phyloP scores from a whole-genome alignment of 2,888 invertebrate genomes.

The Corbicula japonica region DNA sequence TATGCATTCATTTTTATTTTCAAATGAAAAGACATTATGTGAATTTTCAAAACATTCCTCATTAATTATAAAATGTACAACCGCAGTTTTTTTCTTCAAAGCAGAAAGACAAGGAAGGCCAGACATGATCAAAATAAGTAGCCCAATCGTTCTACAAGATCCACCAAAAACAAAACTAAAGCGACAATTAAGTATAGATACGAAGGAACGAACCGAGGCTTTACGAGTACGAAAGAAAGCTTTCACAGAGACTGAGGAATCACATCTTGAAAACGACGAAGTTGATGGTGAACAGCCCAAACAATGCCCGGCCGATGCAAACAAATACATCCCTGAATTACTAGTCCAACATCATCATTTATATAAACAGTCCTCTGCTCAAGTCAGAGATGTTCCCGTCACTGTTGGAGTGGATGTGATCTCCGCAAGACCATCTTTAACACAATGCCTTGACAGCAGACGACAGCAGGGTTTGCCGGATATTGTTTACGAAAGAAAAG shows the following conservation, averaged over 20 bases:
- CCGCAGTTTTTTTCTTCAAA: background rate
- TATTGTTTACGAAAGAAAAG: background rate
- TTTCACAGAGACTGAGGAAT: background rate
- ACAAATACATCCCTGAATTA: background rate
- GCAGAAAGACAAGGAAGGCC: background rate
- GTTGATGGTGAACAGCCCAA: slow-evolving; percentile 15
- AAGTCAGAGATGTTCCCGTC: background rate
- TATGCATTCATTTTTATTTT: background rate
- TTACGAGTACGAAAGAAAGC: slow-evolving; percentile 48
- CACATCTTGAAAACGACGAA: slow-evolving; percentile 14
- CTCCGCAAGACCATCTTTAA: background rate
- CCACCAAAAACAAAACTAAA: slow-evolving; percentile 69
- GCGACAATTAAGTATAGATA: slow-evolving; percentile 68
- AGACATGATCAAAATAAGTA: background rate
- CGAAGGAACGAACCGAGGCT: slow-evolving; percentile 54
- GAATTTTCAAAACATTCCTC: background rate
- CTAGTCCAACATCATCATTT: too few species aligned
- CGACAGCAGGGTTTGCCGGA: background rate
- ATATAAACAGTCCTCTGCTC: too few species aligned
- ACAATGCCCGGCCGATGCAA: background rate
- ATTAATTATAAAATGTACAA: background rate
- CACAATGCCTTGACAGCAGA: background rate
- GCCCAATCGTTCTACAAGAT: slow-evolving; percentile 65
- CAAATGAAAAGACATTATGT: background rate
- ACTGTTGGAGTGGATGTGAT: background rate